These are phyloP conservation scores for Thermophis baileyi DNA, from an alignment of 2,113 vertebrate species.

Conservation along the genomic window DNA sequence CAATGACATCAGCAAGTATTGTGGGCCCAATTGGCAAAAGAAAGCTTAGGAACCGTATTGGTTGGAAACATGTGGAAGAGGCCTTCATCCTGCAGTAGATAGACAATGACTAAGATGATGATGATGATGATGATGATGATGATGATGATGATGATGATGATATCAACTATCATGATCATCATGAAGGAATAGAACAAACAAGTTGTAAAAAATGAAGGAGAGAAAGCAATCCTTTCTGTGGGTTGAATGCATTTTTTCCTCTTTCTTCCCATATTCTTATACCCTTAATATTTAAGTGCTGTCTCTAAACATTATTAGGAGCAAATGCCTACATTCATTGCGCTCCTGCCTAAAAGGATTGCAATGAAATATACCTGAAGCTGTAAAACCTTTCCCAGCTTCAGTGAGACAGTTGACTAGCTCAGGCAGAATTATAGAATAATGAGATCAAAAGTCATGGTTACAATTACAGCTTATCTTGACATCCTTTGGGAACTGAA, in stretches of 20 bases:
- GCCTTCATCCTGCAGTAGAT: too few relatives aligned
- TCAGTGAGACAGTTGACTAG: constrained; percentile 22
- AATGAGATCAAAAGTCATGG: constrained; percentile 29
- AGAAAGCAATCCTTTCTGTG: not conserved
- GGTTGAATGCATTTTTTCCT: not conserved
- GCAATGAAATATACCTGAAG: not conserved
- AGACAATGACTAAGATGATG: too few relatives aligned
- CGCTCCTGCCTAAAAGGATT: not conserved
- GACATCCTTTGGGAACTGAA: constrained; percentile 29
- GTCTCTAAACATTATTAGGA: constrained; percentile 25
- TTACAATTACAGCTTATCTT: constrained; percentile 3
- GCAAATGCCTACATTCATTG: not conserved
- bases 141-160: too few relatives aligned
- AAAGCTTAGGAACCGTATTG: too few relatives aligned
- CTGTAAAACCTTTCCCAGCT: constrained; percentile 20
- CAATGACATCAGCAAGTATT: too few relatives aligned
- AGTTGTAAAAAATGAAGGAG: not conserved
- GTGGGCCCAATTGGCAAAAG: too few relatives aligned
- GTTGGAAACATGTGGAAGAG: too few relatives aligned
- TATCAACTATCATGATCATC: too few relatives aligned
- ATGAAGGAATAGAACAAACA: not conserved
- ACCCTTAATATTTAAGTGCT: constrained; percentile 26
- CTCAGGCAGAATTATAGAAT: constrained; percentile 17
- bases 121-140: too few relatives aligned
- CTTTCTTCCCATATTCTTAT: not conserved